Conservation (phyloP, 2,797 vertebrate species). For the Lutjanus campechanus region DNA sequence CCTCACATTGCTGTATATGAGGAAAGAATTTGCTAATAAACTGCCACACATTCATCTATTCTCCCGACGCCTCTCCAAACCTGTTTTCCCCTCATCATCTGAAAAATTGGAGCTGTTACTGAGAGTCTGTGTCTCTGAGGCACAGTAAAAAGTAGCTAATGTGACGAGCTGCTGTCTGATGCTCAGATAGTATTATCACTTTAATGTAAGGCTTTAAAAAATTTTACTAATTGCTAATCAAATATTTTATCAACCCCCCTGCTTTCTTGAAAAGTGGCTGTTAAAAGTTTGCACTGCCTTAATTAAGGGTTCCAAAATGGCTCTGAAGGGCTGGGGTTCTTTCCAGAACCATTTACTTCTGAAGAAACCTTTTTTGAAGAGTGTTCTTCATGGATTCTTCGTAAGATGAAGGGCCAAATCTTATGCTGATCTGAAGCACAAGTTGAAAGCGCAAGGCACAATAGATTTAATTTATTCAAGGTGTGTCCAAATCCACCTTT, state of each 20-base stretch:
- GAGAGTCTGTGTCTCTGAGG: neutral
- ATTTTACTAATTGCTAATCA: neutral
- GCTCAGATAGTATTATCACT: neutral
- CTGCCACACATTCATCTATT: neutral
- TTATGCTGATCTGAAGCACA: too few relatives aligned
- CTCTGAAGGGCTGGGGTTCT: too few relatives aligned
- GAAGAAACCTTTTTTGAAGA: too few relatives aligned
- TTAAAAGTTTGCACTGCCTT: neutral
- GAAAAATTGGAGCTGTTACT: neutral
- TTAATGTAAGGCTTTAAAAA: neutral
- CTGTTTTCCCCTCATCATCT: neutral
- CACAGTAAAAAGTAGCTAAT: neutral
- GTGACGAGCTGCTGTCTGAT: neutral
- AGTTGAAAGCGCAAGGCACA: too few relatives aligned
- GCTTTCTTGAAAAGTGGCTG: neutral
- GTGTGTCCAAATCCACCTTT: too few relatives aligned
- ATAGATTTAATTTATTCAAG: too few relatives aligned
- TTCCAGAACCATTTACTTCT: too few relatives aligned
- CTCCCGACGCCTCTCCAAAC: neutral
- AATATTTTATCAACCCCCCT: neutral
- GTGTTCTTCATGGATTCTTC: too few relatives aligned
- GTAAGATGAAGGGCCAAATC: too few relatives aligned
- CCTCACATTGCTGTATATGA: neutral
- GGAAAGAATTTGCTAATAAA: conserved; percentile 8
- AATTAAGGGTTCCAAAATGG: too few relatives aligned